Evolutionary conservation across 1,140 invertebrate genomes (phyloP), one percentile per base, ranked within the genome.

Genomic region (Aphidius ervi): DNA sequence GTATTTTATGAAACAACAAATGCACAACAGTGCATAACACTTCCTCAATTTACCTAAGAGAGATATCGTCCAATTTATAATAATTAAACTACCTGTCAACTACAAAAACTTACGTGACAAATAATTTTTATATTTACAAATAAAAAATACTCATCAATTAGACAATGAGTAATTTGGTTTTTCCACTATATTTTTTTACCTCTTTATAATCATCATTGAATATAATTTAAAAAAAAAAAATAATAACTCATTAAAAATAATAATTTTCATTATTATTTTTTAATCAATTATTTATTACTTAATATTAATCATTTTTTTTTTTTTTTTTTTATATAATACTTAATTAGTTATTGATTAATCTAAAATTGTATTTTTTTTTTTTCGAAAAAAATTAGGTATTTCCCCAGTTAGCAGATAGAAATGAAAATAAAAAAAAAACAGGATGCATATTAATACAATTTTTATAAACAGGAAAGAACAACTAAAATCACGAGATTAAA

Each of bases 1-100:
- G 23, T 31, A 31, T 31, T 31, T 31, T 31, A 31, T 3, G 4
- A 31, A 31, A 31, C 23, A 31, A 31, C 23, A 31, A 31, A 31
- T 31, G 23, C 23, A 31, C 46, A 55, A 43, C 58, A 40, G 57
- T 46, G 46, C 62, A 59, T 59, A 56, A 63, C 62, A 56, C 62
- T 62, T 62, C 61, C 61, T 57, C 61, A 62, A 62, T 62, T 62
- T 62, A 6, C 56, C 23, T 31, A 31, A 20, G n/a, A 20, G 46
- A 47, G 41, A 59, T 48, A 52, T 62, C 46, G 46, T 58, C 42
- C 40, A 53, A 41, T 53, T 50, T 16, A 42, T 58, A 58, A 53
- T 62, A 62, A 45, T 46, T 23, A 54, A 46, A 40, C 16, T 49
- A 49, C 41, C 43, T 50, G 47, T 48, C 39, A 8, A 41, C 43